Percentiles rank a stretch among this genome's conserved stretches.
Conservation (phyloP, 2,113 vertebrate species). For the Panurus biarmicus region DNA sequence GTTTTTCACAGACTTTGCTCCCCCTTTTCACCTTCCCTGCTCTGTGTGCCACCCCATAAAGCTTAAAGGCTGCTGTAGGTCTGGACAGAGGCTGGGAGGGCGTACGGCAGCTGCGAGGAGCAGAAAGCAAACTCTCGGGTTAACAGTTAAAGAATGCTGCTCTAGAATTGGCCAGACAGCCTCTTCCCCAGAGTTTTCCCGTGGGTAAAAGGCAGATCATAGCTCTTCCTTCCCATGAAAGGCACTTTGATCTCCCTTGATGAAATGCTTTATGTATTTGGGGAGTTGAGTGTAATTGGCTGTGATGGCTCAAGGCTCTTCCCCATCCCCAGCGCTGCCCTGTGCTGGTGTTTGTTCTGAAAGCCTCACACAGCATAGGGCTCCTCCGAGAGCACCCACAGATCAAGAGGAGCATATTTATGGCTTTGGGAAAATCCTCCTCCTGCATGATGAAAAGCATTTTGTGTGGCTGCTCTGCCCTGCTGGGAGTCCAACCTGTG, state of each 20-base stretch:
- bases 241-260: constrained; percentile 38
- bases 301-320: constrained; percentile 10
- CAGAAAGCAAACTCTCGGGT: neutral
- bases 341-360: neutral
- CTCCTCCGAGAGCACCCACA: accelerated
- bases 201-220: neutral
- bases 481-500: neutral
- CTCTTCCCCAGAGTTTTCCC: constrained; percentile 12
- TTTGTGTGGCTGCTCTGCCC: neutral
- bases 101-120: accelerated
- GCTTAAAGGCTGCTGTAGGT: neutral
- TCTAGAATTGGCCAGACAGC: neutral
- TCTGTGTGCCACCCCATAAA: neutral
- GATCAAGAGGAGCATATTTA: neutral
- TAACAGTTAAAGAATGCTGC: neutral
- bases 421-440: constrained; percentile 21
- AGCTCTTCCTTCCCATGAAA: constrained; percentile 44
- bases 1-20: neutral
- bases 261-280: constrained; percentile 29
- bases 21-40: neutral
- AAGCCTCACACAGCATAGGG: neutral
- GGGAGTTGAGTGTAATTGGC: neutral
- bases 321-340: neutral
- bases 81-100: neutral
- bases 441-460: neutral